Evolutionary conservation across 1,140 invertebrate species (phyloP).

Genomic region (Stratiolaelaps scimitus): DNA sequence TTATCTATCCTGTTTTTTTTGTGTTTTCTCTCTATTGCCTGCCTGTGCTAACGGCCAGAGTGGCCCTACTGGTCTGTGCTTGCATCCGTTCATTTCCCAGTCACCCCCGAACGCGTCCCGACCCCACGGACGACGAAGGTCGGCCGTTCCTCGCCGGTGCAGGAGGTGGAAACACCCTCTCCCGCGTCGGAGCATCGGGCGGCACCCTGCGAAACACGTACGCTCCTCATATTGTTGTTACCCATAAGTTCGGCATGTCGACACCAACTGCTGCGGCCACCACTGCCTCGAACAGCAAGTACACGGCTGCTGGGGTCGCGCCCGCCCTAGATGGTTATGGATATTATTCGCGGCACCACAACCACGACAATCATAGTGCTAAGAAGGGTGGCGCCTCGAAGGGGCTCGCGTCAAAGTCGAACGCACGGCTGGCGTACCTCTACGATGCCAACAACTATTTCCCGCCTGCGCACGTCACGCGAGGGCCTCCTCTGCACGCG

Average conservation of each 20-base stretch:
- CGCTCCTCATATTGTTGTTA: conserved; percentile 5
- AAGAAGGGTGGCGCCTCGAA: not conserved
- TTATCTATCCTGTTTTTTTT: too few relatives aligned
- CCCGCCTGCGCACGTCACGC: conserved; percentile 12
- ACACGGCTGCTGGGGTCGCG: too few relatives aligned
- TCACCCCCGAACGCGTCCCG: conserved; percentile 8
- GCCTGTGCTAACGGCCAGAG: too few relatives aligned
- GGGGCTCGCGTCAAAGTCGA: conserved; percentile 21
- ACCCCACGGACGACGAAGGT: conserved; percentile 21
- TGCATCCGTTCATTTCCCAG: conserved; percentile 5
- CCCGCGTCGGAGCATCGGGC: not conserved
- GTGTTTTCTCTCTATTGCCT: too few relatives aligned
- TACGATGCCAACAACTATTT: conserved; percentile 27
- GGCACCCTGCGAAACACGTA: conserved; percentile 25
- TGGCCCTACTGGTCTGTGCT: too few relatives aligned
- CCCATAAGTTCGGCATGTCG: too few relatives aligned
- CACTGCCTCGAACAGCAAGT: too few relatives aligned
- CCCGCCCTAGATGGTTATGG: too few relatives aligned
- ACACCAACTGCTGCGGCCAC: too few relatives aligned
- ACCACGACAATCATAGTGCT: too few relatives aligned
- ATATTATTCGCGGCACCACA: too few relatives aligned
- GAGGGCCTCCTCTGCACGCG: too few relatives aligned
- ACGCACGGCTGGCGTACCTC: conserved; percentile 21
- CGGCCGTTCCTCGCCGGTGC: conserved; percentile 22
- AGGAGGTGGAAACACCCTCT: conserved; percentile 1